Percentiles rank a stretch among this genome's conserved stretches.
Conservation (phyloP, 2,888 invertebrate species). For the Antheraea assamensis region DNA sequence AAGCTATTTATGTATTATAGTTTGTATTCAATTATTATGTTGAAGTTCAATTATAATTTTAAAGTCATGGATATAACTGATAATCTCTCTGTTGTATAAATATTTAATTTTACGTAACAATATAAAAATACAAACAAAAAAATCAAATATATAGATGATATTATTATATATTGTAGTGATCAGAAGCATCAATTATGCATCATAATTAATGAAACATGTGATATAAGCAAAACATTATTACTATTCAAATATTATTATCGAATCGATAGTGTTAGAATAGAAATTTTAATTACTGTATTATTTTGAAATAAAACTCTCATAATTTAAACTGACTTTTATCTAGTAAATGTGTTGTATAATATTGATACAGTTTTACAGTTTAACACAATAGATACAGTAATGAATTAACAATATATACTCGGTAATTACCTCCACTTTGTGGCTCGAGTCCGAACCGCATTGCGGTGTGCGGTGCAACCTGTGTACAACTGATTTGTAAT, state of each 20-base stretch:
- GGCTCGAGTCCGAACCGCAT: constrained; percentile 21
- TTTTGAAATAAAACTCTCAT: no score
- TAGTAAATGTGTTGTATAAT: not conserved
- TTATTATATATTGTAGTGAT: not conserved
- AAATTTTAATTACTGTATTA: no score
- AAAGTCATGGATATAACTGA: no score
- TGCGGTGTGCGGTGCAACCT: constrained; percentile 19
- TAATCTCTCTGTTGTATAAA: no score
- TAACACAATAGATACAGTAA: constrained; percentile 13
- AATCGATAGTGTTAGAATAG: no score
- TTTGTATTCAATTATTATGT: not conserved
- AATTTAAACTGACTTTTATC: no score
- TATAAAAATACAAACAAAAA: no score
- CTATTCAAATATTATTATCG: no score
- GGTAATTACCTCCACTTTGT: constrained; percentile 21
- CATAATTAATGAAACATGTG: no score
- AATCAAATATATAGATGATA: not conserved
- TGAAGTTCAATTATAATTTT: not conserved
- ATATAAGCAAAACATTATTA: no score
- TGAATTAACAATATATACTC: constrained; percentile 19
- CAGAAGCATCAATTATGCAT: not conserved
- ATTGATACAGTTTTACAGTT: not conserved
- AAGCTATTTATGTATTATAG: not conserved
- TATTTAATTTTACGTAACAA: no score
- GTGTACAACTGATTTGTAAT: constrained; percentile 15